These are phyloP conservation scores for Aldabrachelys gigantea DNA, from an alignment of 2,113 vertebrate species.

Conservation along the genomic window DNA sequence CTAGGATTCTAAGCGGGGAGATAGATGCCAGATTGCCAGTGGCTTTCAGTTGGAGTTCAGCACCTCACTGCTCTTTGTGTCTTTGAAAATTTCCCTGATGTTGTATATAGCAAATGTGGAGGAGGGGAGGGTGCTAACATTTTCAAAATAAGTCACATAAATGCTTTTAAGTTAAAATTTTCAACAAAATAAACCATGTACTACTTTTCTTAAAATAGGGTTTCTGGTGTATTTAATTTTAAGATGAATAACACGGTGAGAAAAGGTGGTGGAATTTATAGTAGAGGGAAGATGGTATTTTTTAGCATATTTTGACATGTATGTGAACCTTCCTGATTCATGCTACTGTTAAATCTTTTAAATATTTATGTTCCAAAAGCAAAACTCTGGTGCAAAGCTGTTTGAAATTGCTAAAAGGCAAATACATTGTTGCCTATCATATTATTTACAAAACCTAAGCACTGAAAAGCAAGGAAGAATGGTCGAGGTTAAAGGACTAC, in stretches of 20 bases:
- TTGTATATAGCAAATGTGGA: background rate
- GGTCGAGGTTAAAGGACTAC: background rate
- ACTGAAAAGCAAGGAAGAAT: background rate
- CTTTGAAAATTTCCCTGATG: background rate
- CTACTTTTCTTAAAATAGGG: background rate
- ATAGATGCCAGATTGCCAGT: background rate
- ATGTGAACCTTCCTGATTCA: background rate
- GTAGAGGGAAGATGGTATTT: background rate
- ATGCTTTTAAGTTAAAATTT: background rate
- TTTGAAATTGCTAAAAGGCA: background rate
- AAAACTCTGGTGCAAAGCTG: background rate
- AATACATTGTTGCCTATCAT: background rate
- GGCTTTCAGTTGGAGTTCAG: background rate
- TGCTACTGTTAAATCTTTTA: background rate
- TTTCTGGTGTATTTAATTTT: background rate
- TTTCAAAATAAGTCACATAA: background rate
- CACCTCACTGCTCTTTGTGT: background rate
- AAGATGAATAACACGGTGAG: background rate
- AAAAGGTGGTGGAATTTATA: background rate
- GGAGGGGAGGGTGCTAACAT: background rate
- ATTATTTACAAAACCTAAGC: background rate
- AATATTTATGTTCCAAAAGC: background rate
- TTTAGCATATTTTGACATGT: background rate
- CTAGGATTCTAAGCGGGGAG: background rate
- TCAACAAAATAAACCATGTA: background rate